These are phyloP conservation scores for Drusus annulatus DNA, from an alignment of 1,140 invertebrate species.

Conservation along the genomic window DNA sequence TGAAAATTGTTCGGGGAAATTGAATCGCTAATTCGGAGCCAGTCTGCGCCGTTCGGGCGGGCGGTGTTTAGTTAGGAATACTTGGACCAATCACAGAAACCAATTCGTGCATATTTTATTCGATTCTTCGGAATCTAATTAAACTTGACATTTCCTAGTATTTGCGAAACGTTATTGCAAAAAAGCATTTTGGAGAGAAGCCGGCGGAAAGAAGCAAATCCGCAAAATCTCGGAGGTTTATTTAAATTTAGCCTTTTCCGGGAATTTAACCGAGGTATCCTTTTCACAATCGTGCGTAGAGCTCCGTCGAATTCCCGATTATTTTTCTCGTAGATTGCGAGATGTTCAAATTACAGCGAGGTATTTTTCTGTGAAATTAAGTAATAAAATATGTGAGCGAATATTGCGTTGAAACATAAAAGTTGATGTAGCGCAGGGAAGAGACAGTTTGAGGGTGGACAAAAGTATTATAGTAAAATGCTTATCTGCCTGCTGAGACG, in stretches of 20 bases:
- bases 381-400: neutral
- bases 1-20: conserved; percentile 20
- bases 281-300: too few species aligned
- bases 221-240: neutral
- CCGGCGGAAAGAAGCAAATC: neutral
- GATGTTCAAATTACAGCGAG: too few species aligned
- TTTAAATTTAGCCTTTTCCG: neutral
- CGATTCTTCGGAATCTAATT: conserved; percentile 37
- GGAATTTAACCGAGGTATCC: neutral
- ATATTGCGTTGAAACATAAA: neutral
- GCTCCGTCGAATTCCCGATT: too few species aligned
- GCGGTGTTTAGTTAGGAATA: conserved; percentile 37
- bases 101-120: conserved; percentile 48
- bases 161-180: conserved; percentile 22
- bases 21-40: conserved; percentile 45
- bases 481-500: too few species aligned
- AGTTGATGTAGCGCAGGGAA: neutral
- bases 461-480: too few species aligned
- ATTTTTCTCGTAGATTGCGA: too few species aligned
- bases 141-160: conserved; percentile 35
- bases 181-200: neutral
- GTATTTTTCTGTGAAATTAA: neutral
- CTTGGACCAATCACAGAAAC: conserved; percentile 42
- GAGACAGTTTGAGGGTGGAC: too few species aligned
- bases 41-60: neutral